phyloP scores from a whole-genome alignment of 2,797 vertebrate species.

The Discoglossus pictus region DNA sequence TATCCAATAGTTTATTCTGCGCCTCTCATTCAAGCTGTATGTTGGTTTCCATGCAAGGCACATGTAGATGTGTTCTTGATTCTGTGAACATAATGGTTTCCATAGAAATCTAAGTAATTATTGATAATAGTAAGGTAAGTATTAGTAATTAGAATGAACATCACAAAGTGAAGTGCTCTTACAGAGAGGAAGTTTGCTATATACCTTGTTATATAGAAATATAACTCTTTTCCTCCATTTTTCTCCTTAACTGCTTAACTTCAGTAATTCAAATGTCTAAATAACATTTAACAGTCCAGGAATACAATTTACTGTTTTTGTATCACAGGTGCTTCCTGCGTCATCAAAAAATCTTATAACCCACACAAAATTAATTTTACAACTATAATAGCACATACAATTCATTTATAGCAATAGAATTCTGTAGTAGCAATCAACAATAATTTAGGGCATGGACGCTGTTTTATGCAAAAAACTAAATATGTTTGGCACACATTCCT shows the following conservation, averaged over 20 bases:
- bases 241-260: no score
- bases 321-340: no score
- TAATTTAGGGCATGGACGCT: slow-evolving; percentile 12
- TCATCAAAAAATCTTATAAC: no score
- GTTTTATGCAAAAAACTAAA: slow-evolving; percentile 3
- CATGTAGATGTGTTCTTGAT: slow-evolving; percentile 11
- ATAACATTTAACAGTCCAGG: no score
- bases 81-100: slow-evolving; percentile 21
- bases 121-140: slow-evolving; percentile 37
- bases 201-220: neutral
- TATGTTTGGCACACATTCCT: slow-evolving; percentile 18
- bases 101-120: slow-evolving; percentile 46
- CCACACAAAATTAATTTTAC: no score
- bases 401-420: slow-evolving; percentile 19
- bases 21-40: neutral
- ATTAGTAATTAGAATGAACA: slow-evolving; percentile 21
- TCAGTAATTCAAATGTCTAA: no score
- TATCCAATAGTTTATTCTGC: no score
- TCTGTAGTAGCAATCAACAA: slow-evolving; percentile 23
- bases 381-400: no score
- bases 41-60: neutral
- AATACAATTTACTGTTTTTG: neutral
- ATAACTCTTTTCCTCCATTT: neutral
- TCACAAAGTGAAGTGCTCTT: slow-evolving; percentile 21
- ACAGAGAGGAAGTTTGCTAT: slow-evolving; percentile 1